Evolutionary conservation across 2,888 invertebrate genomes (phyloP).

Genomic region (Heliconius charithonia): DNA sequence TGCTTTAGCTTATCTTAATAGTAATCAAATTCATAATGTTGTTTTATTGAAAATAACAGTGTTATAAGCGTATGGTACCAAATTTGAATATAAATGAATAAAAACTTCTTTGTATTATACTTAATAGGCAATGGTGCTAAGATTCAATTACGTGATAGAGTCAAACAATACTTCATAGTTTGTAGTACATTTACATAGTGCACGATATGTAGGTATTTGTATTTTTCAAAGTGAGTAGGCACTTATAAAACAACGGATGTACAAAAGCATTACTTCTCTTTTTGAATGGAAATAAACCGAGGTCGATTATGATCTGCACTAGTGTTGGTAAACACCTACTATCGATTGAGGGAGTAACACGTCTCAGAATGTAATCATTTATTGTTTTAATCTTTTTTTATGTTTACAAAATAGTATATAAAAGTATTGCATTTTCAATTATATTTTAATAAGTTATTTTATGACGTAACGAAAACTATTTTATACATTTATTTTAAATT

Average conservation of each 20-base stretch:
- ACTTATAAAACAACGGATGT: conserved; percentile 58
- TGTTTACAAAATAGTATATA: background rate
- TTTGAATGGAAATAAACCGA: conserved; percentile 51
- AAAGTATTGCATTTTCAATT: background rate
- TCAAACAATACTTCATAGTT: conserved; percentile 67
- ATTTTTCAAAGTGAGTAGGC: conserved; percentile 65
- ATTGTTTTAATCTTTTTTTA: background rate
- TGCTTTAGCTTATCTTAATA: conserved; percentile 32
- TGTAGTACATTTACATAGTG: conserved; percentile 40
- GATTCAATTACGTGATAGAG: conserved; percentile 77
- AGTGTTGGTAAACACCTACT: conserved; percentile 29
- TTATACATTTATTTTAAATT: background rate
- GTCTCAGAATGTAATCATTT: background rate
- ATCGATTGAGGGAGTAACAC: background rate
- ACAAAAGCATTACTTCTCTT: conserved; percentile 62
- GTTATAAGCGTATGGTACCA: background rate
- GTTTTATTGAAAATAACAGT: conserved; percentile 11
- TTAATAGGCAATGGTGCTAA: conserved; percentile 65
- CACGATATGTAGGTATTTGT: conserved; percentile 54
- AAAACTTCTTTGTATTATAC: conserved; percentile 38
- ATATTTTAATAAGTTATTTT: background rate
- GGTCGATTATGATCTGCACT: conserved; percentile 48
- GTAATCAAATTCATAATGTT: background rate
- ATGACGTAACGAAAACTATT: background rate
- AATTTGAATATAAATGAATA: conserved; percentile 40